Conservation (phyloP, 2,888 invertebrate genomes). For the Polyploca ridens region DNA sequence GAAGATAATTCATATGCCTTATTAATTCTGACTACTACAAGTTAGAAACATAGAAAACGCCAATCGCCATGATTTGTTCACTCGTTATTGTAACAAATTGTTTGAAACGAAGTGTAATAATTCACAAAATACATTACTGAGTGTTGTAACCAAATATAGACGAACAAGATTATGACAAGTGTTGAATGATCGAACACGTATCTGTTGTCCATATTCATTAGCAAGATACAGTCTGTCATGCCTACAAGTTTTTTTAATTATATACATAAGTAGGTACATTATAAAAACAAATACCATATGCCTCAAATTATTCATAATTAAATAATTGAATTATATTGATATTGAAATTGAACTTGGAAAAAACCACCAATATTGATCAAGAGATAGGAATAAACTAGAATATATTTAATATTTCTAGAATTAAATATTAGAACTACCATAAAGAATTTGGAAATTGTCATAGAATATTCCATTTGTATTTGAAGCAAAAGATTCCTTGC, state of each 20-base stretch:
- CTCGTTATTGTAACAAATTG: constrained; percentile 23
- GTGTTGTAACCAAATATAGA: constrained; percentile 9
- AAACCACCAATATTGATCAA: too few relatives aligned
- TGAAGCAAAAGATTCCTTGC: too few relatives aligned
- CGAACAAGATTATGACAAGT: constrained; percentile 8
- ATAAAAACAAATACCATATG: not conserved
- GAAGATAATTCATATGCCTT: constrained; percentile 11
- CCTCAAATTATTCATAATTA: not conserved
- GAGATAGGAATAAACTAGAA: too few relatives aligned
- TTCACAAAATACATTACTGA: constrained; percentile 15
- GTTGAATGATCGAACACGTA: not conserved
- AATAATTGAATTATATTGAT: not conserved
- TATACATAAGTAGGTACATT: not conserved
- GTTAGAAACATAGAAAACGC: constrained; percentile 13
- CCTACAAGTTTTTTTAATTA: not conserved
- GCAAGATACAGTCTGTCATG: not conserved
- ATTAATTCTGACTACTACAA: constrained; percentile 6
- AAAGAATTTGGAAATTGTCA: too few relatives aligned
- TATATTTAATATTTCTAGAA: too few relatives aligned
- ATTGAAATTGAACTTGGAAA: not conserved
- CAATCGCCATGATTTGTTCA: constrained; percentile 29
- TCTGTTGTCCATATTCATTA: constrained; percentile 4
- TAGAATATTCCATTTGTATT: too few relatives aligned
- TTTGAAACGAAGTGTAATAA: constrained; percentile 21
- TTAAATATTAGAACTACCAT: too few relatives aligned